Evolutionary conservation across 2,113 vertebrate genomes (phyloP), one percentile per base, ranked within the genome.

Genomic region (Neolamprologus brichardi): DNA sequence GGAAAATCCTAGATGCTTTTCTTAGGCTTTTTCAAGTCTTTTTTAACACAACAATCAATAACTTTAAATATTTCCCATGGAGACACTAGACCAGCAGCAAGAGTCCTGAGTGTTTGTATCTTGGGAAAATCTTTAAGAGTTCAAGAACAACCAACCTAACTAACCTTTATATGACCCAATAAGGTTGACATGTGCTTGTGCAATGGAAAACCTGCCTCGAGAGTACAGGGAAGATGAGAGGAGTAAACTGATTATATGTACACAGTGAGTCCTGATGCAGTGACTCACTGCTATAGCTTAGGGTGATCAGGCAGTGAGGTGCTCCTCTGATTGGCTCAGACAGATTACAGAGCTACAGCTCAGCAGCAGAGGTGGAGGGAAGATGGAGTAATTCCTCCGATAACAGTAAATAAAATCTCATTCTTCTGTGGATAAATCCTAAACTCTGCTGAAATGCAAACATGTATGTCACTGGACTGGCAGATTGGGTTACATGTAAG

Each of bases 271-370:
- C 72, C 72, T 77, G 72, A 51, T 77, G 44, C 44, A 51, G 72
- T 90, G 90, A 90, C 70, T 91, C 88, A 89, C 82, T 23, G 72
- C 51, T 41, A 54, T 72, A 85, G 94, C 89, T 93, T 91, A 93
- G 79, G 20, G 62, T 85, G 18, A 75, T 81, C 56, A 34, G 83
- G 78, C 79, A 62, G 75, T 81, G 56, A 92, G 32, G 54, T 78
- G 67, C 91, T 77, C 20, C 79, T 89, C 41, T 92, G 87, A 91
- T 84, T 91, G 91, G 91, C 93, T 94, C 94, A 95, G 93, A 94
- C 93, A 80, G 94, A 95, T 95, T 95, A 94, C 49, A 51, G 78
- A 56, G 62, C 64, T 62, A 77, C 81, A 46, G 88, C 84, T 92
- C 87, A 89, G 83, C 87, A 89, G 85, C 81, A 84, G 49, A 85